phyloP scores from a whole-genome alignment of 2,888 invertebrate genomes.

The Andrena chrysosceles region DNA sequence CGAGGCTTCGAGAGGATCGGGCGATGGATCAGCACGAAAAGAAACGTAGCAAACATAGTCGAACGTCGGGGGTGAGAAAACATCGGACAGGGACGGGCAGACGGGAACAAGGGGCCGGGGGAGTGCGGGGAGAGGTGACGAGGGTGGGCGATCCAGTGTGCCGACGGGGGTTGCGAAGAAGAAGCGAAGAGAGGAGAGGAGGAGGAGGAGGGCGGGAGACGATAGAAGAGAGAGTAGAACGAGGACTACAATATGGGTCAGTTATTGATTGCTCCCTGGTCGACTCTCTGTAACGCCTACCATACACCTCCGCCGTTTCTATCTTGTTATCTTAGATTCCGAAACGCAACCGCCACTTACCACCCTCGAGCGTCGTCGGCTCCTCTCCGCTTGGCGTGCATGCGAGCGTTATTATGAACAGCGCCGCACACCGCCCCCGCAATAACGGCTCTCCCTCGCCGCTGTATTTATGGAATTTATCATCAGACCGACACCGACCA shows the following conservation, averaged over 20 bases:
- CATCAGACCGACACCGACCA: constrained; percentile 10
- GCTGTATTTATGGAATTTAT: constrained; percentile 42
- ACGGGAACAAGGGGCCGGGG: neutral
- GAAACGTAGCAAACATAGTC: constrained; percentile 29
- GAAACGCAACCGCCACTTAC: constrained; percentile 69
- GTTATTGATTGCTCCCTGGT: constrained; percentile 82
- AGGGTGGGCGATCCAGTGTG: constrained; percentile 6
- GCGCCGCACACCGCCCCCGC: constrained; percentile 15
- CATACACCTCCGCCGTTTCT: constrained; percentile 77
- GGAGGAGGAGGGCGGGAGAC: constrained; percentile 41
- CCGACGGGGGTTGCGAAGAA: constrained; percentile 44
- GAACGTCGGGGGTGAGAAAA: neutral
- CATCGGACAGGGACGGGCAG: constrained; percentile 5
- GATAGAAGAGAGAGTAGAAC: constrained; percentile 69
- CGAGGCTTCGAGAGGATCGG: neutral
- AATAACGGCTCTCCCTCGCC: constrained; percentile 41
- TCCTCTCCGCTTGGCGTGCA: constrained; percentile 60
- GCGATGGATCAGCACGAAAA: constrained; percentile 20
- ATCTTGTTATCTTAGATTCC: constrained; percentile 82
- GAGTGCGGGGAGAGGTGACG: neutral
- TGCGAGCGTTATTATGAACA: constrained; percentile 51
- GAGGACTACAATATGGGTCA: constrained; percentile 82
- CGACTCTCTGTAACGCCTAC: constrained; percentile 80
- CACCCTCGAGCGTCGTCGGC: constrained; percentile 49
- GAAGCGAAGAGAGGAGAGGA: constrained; percentile 46